phyloP scores from a whole-genome alignment of 2,113 vertebrate genomes.

The Atrichornis clamosus region DNA sequence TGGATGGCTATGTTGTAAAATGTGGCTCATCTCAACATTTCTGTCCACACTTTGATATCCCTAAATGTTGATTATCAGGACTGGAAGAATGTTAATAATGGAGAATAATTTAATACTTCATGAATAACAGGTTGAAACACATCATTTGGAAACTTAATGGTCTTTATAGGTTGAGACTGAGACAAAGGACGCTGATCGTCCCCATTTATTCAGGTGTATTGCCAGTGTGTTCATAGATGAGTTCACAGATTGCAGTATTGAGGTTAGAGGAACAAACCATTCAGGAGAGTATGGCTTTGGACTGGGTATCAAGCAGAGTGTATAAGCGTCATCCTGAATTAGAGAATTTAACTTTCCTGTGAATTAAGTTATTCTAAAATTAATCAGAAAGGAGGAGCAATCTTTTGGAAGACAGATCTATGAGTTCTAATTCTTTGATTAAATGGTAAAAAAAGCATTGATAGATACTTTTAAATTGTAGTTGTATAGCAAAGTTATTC shows the following conservation, averaged over 20 bases:
- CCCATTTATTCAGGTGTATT: not conserved
- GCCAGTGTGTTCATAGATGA: not conserved
- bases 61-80: not conserved
- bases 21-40: not conserved
- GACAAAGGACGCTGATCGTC: not conserved
- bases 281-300: not conserved
- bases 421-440: not conserved
- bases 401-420: not conserved
- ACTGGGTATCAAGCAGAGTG: not conserved
- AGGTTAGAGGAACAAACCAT: not conserved
- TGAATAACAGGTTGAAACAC: slow-evolving; percentile 24
- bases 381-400: not conserved
- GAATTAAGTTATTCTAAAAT: not conserved
- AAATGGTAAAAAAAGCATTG: not conserved
- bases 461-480: not conserved
- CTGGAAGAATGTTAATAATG: slow-evolving; percentile 17
- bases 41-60: not conserved
- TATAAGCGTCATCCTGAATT: not conserved
- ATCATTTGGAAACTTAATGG: slow-evolving; percentile 45
- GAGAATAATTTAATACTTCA: slow-evolving; percentile 24
- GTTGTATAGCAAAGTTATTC: not conserved
- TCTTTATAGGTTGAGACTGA: slow-evolving; percentile 15
- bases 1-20: not conserved
- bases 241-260: not conserved
- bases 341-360: not conserved